Percentiles rank a stretch among this genome's conserved stretches.
phyloP scores from a whole-genome alignment of 2,888 invertebrate genomes.

The Rhingia campestris region DNA sequence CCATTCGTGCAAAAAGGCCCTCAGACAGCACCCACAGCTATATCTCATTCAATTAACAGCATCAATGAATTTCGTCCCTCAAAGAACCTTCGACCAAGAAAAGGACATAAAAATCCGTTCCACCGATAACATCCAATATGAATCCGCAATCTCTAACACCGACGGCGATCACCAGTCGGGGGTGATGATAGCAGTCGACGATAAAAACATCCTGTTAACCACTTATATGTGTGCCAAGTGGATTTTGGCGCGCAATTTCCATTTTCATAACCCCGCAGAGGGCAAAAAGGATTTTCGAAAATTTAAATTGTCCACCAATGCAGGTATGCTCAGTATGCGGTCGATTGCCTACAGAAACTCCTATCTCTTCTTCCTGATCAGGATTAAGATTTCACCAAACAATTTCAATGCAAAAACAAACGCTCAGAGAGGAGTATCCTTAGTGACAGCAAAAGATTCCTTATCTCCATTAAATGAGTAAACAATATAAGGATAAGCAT shows the following conservation, averaged over 20 bases:
- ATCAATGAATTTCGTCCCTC: slow-evolving; percentile 22
- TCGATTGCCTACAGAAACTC: slow-evolving; percentile 39
- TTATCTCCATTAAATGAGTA: slow-evolving; percentile 72
- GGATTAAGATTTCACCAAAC: slow-evolving; percentile 59
- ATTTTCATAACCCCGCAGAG: background rate
- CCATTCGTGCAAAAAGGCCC: slow-evolving; percentile 8
- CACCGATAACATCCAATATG: slow-evolving; percentile 10
- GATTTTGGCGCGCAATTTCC: slow-evolving; percentile 64
- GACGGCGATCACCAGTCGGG: slow-evolving; percentile 11
- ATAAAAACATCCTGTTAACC: slow-evolving; percentile 27
- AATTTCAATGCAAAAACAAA: slow-evolving; percentile 9
- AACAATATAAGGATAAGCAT: slow-evolving; percentile 67
- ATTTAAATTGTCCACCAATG: slow-evolving; percentile 33
- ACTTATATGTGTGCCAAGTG: slow-evolving; percentile 39
- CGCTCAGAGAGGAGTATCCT: slow-evolving; percentile 41
- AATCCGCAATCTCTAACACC: slow-evolving; percentile 30
- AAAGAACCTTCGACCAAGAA: slow-evolving; percentile 3
- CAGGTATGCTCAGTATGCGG: slow-evolving; percentile 68
- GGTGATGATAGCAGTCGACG: slow-evolving; percentile 17
- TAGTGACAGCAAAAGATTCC: slow-evolving; percentile 66
- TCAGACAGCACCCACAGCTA: background rate
- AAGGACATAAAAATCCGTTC: slow-evolving; percentile 27
- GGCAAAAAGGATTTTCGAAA: slow-evolving; percentile 27
- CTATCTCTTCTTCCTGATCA: slow-evolving; percentile 59
- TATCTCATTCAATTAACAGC: slow-evolving; percentile 39